Percentiles rank a stretch among this genome's conserved stretches.
Conservation (phyloP, 2,113 vertebrate genomes). For the Odontesthes bonariensis region DNA sequence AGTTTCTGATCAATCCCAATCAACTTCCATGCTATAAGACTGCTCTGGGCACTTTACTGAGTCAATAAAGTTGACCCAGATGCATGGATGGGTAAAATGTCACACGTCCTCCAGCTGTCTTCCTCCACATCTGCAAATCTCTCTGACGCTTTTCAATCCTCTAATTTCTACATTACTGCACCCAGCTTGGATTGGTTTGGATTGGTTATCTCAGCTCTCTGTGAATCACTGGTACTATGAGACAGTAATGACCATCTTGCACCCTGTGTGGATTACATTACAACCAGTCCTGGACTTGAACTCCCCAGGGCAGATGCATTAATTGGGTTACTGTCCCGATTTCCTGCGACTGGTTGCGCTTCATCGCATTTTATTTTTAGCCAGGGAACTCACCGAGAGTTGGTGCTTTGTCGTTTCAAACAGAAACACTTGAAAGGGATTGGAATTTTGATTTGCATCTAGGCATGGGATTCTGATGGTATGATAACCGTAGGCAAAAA, state of each 20-base stretch:
- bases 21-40: constrained; percentile 32
- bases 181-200: not conserved
- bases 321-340: constrained; percentile 73
- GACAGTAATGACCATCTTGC: constrained; percentile 15
- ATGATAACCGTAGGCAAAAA: no score
- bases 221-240: constrained; percentile 5
- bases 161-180: not conserved
- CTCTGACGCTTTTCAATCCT: constrained; percentile 18
- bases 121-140: not conserved
- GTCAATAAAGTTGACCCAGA: constrained; percentile 56
- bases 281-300: constrained; percentile 16
- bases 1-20: constrained; percentile 44
- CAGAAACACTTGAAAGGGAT: not conserved
- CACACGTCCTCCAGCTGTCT: constrained; percentile 2
- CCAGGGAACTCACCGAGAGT: constrained; percentile 35
- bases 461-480: no score
- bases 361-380: constrained; percentile 50
- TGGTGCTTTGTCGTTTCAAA: constrained; percentile 29
- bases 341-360: constrained; percentile 56
- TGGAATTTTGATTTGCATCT: not conserved
- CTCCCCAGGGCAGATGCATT: constrained; percentile 21
- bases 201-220: constrained; percentile 2
- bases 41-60: constrained; percentile 55
- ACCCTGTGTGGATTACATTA: constrained; percentile 27
- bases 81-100: constrained; percentile 12